phyloP scores from a whole-genome alignment of 2,113 vertebrate species.

The Phrynocephalus versicolor region DNA sequence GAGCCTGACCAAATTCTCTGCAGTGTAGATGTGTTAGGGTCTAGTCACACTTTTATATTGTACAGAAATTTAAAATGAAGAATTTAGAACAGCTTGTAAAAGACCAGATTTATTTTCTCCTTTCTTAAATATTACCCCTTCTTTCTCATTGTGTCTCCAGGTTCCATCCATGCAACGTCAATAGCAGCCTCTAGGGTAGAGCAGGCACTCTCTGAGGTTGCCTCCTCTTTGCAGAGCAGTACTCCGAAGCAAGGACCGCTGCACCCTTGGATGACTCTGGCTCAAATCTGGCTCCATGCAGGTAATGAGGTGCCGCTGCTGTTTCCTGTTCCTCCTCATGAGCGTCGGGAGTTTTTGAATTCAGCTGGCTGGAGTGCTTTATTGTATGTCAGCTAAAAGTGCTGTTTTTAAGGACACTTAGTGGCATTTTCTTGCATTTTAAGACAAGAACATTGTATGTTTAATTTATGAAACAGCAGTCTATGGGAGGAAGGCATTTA shows the following conservation, averaged over 20 bases:
- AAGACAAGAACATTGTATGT: neutral
- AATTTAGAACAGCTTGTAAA: neutral
- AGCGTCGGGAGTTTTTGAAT: conserved; percentile 11
- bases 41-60: neutral
- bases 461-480: conserved; percentile 15
- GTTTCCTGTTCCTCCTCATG: conserved; percentile 28
- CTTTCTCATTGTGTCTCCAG: conserved; percentile 66
- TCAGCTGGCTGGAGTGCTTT: conserved; percentile 5
- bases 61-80: neutral
- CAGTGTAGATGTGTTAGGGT: conserved; percentile 2
- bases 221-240: conserved; percentile 96
- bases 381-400: neutral
- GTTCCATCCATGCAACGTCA: conserved; percentile 94
- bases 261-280: conserved; percentile 98
- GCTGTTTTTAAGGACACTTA: neutral
- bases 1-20: neutral
- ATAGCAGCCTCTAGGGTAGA: conserved; percentile 97
- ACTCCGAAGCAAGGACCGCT: conserved; percentile 94
- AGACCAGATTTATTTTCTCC: conserved; percentile 3
- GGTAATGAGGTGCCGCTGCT: conserved; percentile 72
- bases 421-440: neutral
- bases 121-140: conserved; percentile 20
- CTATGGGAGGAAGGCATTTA: conserved; percentile 1
- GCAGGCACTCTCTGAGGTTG: conserved; percentile 95
- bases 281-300: conserved; percentile 99